A percentile compares a stretch with the other conserved stretches of the same genome.
Evolutionary conservation across 2,797 vertebrate species (phyloP).

Genomic region (Denticeps clupeoides): DNA sequence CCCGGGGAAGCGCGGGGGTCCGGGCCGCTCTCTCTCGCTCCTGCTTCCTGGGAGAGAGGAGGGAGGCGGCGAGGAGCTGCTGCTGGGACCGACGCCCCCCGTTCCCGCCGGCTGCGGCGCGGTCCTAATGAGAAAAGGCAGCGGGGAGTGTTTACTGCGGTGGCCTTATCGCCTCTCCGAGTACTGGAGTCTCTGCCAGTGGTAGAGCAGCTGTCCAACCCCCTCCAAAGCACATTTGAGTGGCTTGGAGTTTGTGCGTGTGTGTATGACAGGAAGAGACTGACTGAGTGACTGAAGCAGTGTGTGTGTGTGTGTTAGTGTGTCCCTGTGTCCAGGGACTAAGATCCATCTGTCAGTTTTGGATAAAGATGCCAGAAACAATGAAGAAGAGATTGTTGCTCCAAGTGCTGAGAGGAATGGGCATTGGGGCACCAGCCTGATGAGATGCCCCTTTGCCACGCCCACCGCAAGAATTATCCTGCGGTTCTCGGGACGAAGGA

Average conservation of each 20-base stretch:
- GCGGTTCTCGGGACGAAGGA: constrained; percentile 7
- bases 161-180: constrained; percentile 44
- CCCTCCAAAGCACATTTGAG: constrained; percentile 34
- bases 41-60: constrained; percentile 34
- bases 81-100: constrained; percentile 38
- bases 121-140: constrained; percentile 36
- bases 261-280: neutral
- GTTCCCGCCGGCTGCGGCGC: constrained; percentile 31
- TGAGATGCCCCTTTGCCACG: constrained; percentile 14
- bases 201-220: constrained; percentile 52
- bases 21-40: constrained; percentile 34
- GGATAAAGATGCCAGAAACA: constrained; percentile 53
- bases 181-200: constrained; percentile 48
- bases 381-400: constrained; percentile 44
- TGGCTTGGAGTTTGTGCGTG: neutral
- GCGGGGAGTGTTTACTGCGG: constrained; percentile 58
- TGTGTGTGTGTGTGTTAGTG: constrained; percentile 14
- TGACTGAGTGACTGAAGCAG: neutral
- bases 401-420: constrained; percentile 27
- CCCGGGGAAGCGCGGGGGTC: constrained; percentile 41
- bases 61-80: too few relatives aligned
- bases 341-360: constrained; percentile 54
- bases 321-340: constrained; percentile 39
- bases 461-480: neutral
- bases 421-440: constrained; percentile 39